Base-by-base conservation (phyloP, 2,888 invertebrate species). In the Caenorhabditis auriculariae region DNA sequence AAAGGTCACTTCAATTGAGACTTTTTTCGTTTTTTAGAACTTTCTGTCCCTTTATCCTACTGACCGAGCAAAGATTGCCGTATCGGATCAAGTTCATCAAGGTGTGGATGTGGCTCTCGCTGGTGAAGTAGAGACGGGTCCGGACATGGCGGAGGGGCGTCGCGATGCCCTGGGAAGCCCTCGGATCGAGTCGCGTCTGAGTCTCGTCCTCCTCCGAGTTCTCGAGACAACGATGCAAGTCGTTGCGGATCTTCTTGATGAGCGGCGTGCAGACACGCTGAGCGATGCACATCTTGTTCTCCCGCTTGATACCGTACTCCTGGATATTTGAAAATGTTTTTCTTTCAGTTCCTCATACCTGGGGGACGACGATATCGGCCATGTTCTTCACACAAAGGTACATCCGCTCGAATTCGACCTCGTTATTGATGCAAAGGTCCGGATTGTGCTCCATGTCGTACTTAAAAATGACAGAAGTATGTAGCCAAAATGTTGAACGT, bases 31-130 rank as follows among this genome's bases (percentile, higher is more conserved):
- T 7, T 19, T 50, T 26, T 12, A 9, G 17, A 24, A 28, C 17
- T 48, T 41, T 15, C n/a, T 21, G 12, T 37, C 38, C 41, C 28
- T 45, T 4, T 26, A 51, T n/a, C 21, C 41, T 17, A 48, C 69
- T 59, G 32, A 76, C 76, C 32, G 72, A 47, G 56, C 77, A 78
- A 26, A 80, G 62, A 26, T 69, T 74, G 4, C 81, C 81, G 42
- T 76, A 81, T 66, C 95, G 87, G 48, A 99, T 87, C 58, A 96
- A 91, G 3, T 95, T 96, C 67, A 99, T 88, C 64, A 99, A 85
- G 9, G 95, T 96, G 85, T 99, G 98, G 64, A 98, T 93, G 84
- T 99, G 98, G 82, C 93, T 93, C 86, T 98, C 98, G 83, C 94
- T 95, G 2, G 98, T 99, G 84, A 98, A 99, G 85, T 99, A 99